phyloP scores from a whole-genome alignment of 2,797 vertebrate species.

The Sebastes flavidus region DNA sequence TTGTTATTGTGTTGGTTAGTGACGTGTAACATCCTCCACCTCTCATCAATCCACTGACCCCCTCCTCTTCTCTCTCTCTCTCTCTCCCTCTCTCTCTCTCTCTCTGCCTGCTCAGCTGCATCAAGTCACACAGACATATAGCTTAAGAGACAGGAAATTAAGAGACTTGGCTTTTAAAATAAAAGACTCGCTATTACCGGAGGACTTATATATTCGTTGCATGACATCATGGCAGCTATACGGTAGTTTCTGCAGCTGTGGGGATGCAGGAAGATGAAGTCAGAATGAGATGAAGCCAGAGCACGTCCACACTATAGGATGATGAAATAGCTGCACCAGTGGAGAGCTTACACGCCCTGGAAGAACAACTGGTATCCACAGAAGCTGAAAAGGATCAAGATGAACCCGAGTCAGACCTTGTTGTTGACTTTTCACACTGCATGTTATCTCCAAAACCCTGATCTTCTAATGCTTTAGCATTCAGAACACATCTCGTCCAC shows the following conservation, averaged over 20 bases:
- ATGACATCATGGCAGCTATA: not conserved
- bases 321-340: not conserved
- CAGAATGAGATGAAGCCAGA: not conserved
- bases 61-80: slow-evolving; percentile 17
- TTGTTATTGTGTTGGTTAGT: slow-evolving; percentile 79
- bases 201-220: not conserved
- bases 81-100: slow-evolving; percentile 5
- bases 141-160: slow-evolving; percentile 57
- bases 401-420: not conserved
- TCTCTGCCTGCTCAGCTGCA: slow-evolving; percentile 24
- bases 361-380: not conserved
- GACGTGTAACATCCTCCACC: slow-evolving; percentile 71
- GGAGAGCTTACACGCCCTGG: not conserved
- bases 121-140: slow-evolving; percentile 40
- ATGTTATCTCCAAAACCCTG: not conserved
- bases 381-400: not conserved
- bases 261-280: not conserved
- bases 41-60: slow-evolving; percentile 44
- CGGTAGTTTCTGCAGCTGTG: not conserved
- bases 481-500: not conserved
- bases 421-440: not conserved
- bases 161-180: slow-evolving; percentile 43
- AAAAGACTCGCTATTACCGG: slow-evolving; percentile 23
- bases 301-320: not conserved
- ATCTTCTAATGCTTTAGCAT: not conserved